phyloP scores from a whole-genome alignment of 2,797 vertebrate species.

The Varecia variegata region DNA sequence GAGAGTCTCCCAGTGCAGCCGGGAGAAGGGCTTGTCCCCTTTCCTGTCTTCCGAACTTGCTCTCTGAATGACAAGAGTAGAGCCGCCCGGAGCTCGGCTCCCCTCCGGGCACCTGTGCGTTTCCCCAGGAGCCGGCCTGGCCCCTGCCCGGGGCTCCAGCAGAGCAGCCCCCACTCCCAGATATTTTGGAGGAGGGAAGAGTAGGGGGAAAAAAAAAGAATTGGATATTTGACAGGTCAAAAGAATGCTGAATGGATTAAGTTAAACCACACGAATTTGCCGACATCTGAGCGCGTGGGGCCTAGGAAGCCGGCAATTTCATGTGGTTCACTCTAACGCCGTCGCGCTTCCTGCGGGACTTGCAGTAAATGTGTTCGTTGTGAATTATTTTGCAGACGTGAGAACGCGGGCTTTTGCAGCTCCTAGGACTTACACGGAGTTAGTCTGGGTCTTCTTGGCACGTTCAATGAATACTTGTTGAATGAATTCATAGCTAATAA shows the following conservation, averaged over 20 bases:
- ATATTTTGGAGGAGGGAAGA: not conserved
- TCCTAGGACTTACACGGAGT: not conserved
- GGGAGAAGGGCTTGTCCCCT: not conserved
- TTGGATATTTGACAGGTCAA: not conserved
- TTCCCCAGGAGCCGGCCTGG: not conserved
- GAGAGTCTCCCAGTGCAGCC: not conserved
- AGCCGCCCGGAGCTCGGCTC: not conserved
- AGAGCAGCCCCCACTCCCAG: rapidly evolving
- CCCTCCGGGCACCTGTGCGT: not conserved
- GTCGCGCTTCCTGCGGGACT: not conserved
- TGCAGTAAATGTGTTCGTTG: not conserved
- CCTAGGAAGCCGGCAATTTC: not conserved
- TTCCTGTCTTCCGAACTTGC: not conserved
- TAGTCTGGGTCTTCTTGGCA: not conserved
- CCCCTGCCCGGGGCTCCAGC: not conserved
- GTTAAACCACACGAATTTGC: not conserved
- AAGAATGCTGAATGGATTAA: not conserved
- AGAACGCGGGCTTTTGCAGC: not conserved
- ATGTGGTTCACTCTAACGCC: not conserved
- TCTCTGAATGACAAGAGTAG: not conserved
- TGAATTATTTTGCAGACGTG: not conserved
- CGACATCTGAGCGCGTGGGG: too few relatives aligned
- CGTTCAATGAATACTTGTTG: rapidly evolving
- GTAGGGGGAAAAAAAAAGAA: not conserved
- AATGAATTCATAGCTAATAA: not conserved